Base-by-base conservation (phyloP, 1,140 invertebrate species). In the Luehdorfia chinensis region DNA sequence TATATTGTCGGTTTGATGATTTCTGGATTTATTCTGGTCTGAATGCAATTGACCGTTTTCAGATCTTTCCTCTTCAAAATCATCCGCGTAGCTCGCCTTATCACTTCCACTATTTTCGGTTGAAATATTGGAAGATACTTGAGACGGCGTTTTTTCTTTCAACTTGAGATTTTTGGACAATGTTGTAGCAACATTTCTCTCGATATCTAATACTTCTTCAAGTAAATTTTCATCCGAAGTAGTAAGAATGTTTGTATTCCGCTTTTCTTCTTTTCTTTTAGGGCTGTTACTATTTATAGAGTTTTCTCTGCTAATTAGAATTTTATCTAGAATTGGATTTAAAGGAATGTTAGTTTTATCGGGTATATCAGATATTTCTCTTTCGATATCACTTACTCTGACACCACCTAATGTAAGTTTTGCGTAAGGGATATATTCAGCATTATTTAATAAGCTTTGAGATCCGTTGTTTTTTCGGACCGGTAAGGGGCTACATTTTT, bases 391-490 rank as follows among this genome's bases (percentile, higher is more conserved):
- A 56, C 77, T 77, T 7, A 75, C 66, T 55, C 56, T 72, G 2
- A 78, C 75, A 14, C 85, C 85, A 13, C 87, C 85, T 46, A 88
- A 43, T 13, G 87, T 87, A 46, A 88, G 55, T 63, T 87, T 72
- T 11, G 83, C 75, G 61, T 88, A 88, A 3, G 87, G 87, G 55
- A 88, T 84, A 54, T 88, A 88, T 39, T 84, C 74, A 1, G 59
- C 46, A 50, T 79, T 86, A 47, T 84, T 84, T 48, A 72, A 47
- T 18, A 11, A 15, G 9, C 32, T 36, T 54, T 65, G 11, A 16
- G 31, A 4, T 49, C 52, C 51, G 28, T 56, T 30, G 8, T 45
- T 47, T 48, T 47, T 45, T 50, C 55, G 49, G 14, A 14, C 23
- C 30, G 11, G 30, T 7, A 46, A 18, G 11, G 23, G 21, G 47